phyloP scores from a whole-genome alignment of 1,140 invertebrate species.

The Papilio machaon region DNA sequence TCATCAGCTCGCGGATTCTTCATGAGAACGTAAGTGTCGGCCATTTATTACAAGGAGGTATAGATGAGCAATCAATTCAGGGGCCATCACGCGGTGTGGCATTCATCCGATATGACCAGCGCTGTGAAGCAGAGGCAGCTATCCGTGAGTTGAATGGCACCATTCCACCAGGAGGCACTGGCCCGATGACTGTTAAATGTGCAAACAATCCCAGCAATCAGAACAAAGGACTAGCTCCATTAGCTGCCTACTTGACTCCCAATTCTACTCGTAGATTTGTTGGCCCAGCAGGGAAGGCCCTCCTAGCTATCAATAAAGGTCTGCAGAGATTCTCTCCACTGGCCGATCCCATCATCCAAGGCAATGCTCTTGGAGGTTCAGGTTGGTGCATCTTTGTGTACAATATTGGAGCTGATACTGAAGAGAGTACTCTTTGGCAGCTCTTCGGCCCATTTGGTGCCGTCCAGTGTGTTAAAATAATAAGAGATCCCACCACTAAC shows the following conservation, averaged over 20 bases:
- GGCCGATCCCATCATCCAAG: slow-evolving; percentile 89
- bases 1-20: slow-evolving; percentile 94
- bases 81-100: slow-evolving; percentile 84
- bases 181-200: slow-evolving; percentile 84
- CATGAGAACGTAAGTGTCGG: slow-evolving; percentile 91
- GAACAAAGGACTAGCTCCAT: slow-evolving; percentile 80
- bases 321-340: slow-evolving; percentile 93
- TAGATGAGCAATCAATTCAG: slow-evolving; percentile 70
- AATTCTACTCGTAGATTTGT: slow-evolving; percentile 81
- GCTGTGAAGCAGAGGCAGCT: slow-evolving; percentile 83
- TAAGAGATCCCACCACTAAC: slow-evolving; percentile 93
- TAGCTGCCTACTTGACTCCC: slow-evolving; percentile 81
- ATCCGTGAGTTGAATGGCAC: slow-evolving; percentile 85
- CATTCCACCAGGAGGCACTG: slow-evolving; percentile 82
- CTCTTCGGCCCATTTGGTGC: slow-evolving; percentile 96
- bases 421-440: slow-evolving; percentile 95
- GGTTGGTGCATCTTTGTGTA: slow-evolving; percentile 97
- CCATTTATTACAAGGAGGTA: slow-evolving; percentile 74
- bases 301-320: slow-evolving; percentile 94
- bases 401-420: slow-evolving; percentile 95
- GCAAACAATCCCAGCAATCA: slow-evolving; percentile 85
- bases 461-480: slow-evolving; percentile 95
- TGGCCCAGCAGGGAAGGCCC: slow-evolving; percentile 85
- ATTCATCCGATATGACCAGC: slow-evolving; percentile 84
- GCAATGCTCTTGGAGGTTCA: slow-evolving; percentile 88